Percentiles rank a stretch among this genome's conserved stretches.
These are phyloP conservation scores for Cryptus viduatorius DNA, from an alignment of 2,888 invertebrate genomes.

Conservation along the genomic window DNA sequence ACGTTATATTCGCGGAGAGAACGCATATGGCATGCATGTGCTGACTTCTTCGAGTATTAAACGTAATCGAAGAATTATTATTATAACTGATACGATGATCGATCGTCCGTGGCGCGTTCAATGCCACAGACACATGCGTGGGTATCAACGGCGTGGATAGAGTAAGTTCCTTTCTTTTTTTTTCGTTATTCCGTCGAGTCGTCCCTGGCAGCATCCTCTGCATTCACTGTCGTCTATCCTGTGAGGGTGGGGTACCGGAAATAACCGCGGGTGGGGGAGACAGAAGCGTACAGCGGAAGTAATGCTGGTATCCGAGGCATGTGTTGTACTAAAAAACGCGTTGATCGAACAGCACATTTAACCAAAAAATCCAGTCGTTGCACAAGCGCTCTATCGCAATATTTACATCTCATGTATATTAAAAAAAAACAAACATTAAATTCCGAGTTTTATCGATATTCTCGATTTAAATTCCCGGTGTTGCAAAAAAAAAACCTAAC, in stretches of 20 bases:
- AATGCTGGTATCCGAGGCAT: conserved; percentile 81
- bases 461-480: background rate
- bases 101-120: conserved; percentile 32
- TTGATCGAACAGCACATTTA: conserved; percentile 35
- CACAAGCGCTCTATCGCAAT: background rate
- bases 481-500: background rate
- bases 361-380: conserved; percentile 37
- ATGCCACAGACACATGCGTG: conserved; percentile 39
- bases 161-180: conserved; percentile 28
- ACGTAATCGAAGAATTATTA: conserved; percentile 38
- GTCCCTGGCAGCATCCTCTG: conserved; percentile 74
- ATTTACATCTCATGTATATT: background rate
- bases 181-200: conserved; percentile 42
- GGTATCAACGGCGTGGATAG: conserved; percentile 51
- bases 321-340: conserved; percentile 70
- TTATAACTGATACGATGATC: conserved; percentile 27
- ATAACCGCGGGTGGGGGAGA: conserved; percentile 70
- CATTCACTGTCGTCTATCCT: conserved; percentile 69
- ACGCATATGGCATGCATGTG: background rate
- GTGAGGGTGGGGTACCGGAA: conserved; percentile 73
- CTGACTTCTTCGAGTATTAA: conserved; percentile 3
- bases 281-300: conserved; percentile 80
- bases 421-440: background rate
- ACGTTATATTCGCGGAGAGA: background rate
- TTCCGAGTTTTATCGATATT: background rate